Conservation (phyloP, 2,888 invertebrate genomes). For the Criorhina ranunculi region DNA sequence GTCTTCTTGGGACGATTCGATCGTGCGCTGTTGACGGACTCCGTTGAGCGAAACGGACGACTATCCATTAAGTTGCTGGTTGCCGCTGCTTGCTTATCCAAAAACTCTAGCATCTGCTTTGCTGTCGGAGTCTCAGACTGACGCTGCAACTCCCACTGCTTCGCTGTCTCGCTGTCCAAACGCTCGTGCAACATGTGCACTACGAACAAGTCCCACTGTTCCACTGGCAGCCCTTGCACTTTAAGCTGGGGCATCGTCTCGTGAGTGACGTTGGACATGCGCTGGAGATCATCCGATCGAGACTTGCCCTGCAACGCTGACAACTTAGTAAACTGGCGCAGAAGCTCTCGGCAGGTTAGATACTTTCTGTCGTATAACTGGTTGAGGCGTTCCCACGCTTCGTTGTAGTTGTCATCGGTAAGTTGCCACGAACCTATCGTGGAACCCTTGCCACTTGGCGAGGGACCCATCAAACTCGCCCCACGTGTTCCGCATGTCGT, state of each 20-base stretch:
- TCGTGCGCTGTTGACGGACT: no score
- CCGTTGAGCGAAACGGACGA: neutral
- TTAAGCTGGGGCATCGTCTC: slow-evolving; percentile 7
- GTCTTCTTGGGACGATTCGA: neutral
- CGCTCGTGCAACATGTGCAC: slow-evolving; percentile 44
- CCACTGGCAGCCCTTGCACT: slow-evolving; percentile 6
- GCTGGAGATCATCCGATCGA: neutral
- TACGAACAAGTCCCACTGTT: slow-evolving; percentile 40
- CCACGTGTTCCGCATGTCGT: slow-evolving; percentile 23
- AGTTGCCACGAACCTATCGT: slow-evolving; percentile 56
- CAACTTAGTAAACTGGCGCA: slow-evolving; percentile 13
- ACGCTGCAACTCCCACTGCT: slow-evolving; percentile 5
- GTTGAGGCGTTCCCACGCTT: slow-evolving; percentile 29
- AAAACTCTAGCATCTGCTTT: neutral
- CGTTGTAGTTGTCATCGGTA: slow-evolving; percentile 43
- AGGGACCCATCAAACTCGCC: slow-evolving; percentile 37
- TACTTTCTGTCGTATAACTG: slow-evolving; percentile 4
- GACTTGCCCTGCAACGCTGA: neutral
- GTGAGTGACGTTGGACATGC: neutral
- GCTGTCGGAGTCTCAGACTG: slow-evolving; percentile 6
- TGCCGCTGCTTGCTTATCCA: neutral
- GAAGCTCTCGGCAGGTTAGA: neutral
- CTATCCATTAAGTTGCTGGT: neutral
- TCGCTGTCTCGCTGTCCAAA: neutral
- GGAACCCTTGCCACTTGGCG: slow-evolving; percentile 35